Evolutionary conservation across 2,113 vertebrate genomes (phyloP).

Genomic region (Caretta caretta): DNA sequence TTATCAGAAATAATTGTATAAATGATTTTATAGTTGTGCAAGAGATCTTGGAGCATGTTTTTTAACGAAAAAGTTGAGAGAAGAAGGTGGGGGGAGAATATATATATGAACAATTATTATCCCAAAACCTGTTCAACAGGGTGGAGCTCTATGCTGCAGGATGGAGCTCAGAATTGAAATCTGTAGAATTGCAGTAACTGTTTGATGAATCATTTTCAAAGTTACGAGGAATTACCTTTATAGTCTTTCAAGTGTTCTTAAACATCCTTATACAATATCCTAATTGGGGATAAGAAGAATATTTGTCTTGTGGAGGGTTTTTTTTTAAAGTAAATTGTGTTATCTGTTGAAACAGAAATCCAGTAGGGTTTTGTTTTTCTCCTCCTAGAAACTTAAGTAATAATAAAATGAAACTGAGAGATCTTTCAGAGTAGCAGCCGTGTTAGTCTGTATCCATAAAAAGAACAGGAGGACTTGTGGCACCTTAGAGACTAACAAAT

Average conservation of each 20-base stretch:
- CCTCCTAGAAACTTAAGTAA: constrained; percentile 4
- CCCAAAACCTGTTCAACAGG: constrained; percentile 53
- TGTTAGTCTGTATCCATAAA: too few species aligned
- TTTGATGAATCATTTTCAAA: not conserved
- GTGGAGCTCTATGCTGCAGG: constrained; percentile 47
- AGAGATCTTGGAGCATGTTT: constrained; percentile 17
- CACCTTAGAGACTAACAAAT: too few species aligned
- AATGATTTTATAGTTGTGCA: constrained; percentile 6
- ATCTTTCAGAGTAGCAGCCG: not conserved
- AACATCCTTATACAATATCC: not conserved
- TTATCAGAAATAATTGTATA: constrained; percentile 22
- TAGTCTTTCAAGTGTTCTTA: not conserved
- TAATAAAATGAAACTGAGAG: constrained; percentile 10
- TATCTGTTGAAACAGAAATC: not conserved
- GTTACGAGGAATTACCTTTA: rapidly evolving
- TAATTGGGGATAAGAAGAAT: not conserved
- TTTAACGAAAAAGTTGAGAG: not conserved
- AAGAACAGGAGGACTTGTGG: too few species aligned
- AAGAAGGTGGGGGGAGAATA: not conserved
- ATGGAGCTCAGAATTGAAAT: not conserved
- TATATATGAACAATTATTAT: not conserved
- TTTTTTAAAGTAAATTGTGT: not conserved
- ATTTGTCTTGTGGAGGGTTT: not conserved
- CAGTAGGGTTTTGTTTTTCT: constrained; percentile 8
- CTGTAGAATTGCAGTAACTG: rapidly evolving